phyloP scores from a whole-genome alignment of 2,888 invertebrate species.

The Torymus texanus region DNA sequence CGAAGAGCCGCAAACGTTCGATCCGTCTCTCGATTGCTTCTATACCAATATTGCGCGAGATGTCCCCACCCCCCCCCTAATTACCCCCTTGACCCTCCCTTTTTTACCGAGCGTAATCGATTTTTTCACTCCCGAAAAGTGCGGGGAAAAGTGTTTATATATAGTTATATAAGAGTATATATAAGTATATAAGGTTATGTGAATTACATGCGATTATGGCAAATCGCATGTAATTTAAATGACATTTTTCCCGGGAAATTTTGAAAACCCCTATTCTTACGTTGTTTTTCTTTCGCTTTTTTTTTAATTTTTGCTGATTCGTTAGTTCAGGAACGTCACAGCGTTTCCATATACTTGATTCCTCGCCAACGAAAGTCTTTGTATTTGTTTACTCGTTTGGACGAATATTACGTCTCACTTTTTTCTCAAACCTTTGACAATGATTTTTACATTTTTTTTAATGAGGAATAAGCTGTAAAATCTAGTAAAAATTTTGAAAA shows the following conservation, averaged over 20 bases:
- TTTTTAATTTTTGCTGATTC: constrained; percentile 50
- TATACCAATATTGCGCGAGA: constrained; percentile 9
- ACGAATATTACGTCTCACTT: neutral
- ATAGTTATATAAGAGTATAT: constrained; percentile 25
- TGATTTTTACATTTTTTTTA: constrained; percentile 40
- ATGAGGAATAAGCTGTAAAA: neutral
- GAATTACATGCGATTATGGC: constrained; percentile 32
- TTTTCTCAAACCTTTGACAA: constrained; percentile 9
- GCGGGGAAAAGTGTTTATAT: constrained; percentile 6
- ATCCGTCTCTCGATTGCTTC: constrained; percentile 41
- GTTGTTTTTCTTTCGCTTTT: constrained; percentile 28
- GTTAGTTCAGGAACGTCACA: constrained; percentile 38
- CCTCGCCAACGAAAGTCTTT: constrained; percentile 35
- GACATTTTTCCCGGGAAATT: constrained; percentile 1
- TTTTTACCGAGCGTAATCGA: too few relatives aligned
- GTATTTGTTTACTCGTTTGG: constrained; percentile 31
- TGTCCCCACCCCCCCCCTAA: too few relatives aligned
- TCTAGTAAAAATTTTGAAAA: constrained; percentile 39
- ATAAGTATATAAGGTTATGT: neutral
- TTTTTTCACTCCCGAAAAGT: constrained; percentile 13
- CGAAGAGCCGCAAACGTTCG: constrained; percentile 44
- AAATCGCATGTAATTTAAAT: constrained; percentile 13
- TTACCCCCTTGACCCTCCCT: too few relatives aligned
- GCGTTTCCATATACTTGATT: constrained; percentile 18
- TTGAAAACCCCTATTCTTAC: constrained; percentile 4